Conservation (phyloP, 2,888 invertebrate species). For the Campaea margaritaria region DNA sequence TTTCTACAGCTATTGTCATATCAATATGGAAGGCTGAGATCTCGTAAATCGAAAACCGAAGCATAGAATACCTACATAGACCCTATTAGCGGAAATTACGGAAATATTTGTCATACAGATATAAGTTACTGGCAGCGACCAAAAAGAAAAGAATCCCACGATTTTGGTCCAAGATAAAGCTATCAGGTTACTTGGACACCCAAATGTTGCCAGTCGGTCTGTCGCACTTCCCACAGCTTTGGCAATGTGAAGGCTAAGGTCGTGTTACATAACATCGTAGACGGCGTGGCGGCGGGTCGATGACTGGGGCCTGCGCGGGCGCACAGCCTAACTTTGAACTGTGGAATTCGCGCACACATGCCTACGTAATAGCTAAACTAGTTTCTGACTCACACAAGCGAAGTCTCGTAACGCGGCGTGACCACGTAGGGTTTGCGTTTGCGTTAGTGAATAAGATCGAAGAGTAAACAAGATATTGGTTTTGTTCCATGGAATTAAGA, state of each 20-base stretch:
- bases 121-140: too few species aligned
- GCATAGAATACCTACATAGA: too few species aligned
- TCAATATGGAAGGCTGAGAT: too few species aligned
- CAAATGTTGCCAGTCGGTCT: constrained; percentile 45
- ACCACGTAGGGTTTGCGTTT: constrained; percentile 22
- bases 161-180: not conserved
- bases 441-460: not conserved
- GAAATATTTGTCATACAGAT: too few species aligned
- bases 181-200: constrained; percentile 25
- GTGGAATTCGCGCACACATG: constrained; percentile 63
- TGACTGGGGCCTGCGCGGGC: constrained; percentile 80
- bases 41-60: too few species aligned
- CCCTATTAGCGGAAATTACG: too few species aligned
- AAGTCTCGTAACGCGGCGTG: constrained; percentile 11
- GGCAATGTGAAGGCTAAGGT: constrained; percentile 84
- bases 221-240: constrained; percentile 50
- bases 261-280: constrained; percentile 78
- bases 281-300: constrained; percentile 80
- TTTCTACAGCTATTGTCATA: too few species aligned
- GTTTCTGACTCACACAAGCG: constrained; percentile 41
- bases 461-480: not conserved
- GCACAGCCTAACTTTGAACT: constrained; percentile 70
- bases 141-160: too few species aligned
- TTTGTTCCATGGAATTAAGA: not conserved
- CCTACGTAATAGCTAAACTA: constrained; percentile 31